Evolutionary conservation across 2,888 invertebrate genomes (phyloP).

Genomic region (Diaphora mendica): DNA sequence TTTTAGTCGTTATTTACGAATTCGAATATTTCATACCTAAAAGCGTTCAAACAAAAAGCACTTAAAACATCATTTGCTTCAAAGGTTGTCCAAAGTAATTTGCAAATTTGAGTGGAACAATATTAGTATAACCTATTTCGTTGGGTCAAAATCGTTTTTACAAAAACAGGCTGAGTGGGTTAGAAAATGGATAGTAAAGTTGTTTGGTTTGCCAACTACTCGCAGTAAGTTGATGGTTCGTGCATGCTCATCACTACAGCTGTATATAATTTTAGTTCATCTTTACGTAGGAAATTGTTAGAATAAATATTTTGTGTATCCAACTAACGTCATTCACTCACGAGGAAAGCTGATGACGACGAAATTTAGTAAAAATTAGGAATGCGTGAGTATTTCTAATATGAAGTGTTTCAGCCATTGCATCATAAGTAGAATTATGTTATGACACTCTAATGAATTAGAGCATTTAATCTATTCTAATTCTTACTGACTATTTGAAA

Average conservation of each 20-base stretch:
- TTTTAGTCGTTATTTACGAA: neutral
- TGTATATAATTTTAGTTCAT: slow-evolving; percentile 39
- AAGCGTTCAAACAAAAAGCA: neutral
- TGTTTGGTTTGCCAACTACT: slow-evolving; percentile 41
- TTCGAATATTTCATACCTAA: slow-evolving; percentile 25
- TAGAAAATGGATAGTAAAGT: slow-evolving; percentile 21
- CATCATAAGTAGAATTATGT: slow-evolving; percentile 1
- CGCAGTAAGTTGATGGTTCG: slow-evolving; percentile 17
- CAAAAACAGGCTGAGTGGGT: slow-evolving; percentile 15
- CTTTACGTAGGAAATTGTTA: slow-evolving; percentile 37
- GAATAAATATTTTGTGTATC: slow-evolving; percentile 45
- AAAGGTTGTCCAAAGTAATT: slow-evolving; percentile 6
- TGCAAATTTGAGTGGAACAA: neutral
- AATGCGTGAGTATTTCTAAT: neutral
- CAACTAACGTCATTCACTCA: slow-evolving; percentile 33
- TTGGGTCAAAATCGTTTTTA: slow-evolving; percentile 32
- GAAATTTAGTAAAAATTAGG: slow-evolving; percentile 9
- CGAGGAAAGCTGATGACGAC: slow-evolving; percentile 21
- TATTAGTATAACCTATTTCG: slow-evolving; percentile 23
- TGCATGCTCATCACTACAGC: slow-evolving; percentile 21
- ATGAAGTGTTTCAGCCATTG: neutral
- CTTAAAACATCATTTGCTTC: slow-evolving; percentile 1
- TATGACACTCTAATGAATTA: neutral
- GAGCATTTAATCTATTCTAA: neutral
- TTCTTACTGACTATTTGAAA: neutral